Percentiles rank a stretch among this genome's conserved stretches.
Evolutionary conservation across 1,140 invertebrate species (phyloP).

Genomic region (Idris sp.): DNA sequence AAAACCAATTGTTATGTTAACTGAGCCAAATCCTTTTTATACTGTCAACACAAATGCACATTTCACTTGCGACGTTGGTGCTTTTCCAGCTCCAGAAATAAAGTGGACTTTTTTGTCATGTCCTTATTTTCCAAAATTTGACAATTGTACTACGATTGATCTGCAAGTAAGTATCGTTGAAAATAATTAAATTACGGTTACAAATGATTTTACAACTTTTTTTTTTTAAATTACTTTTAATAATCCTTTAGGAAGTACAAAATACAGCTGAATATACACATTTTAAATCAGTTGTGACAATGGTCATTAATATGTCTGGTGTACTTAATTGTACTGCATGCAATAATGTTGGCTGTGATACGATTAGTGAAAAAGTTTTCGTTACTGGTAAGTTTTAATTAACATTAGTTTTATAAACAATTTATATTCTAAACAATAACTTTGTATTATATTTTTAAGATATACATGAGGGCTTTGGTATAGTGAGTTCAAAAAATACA

Average conservation of each 20-base stretch:
- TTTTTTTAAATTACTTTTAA: neutral
- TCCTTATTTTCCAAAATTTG: slow-evolving; percentile 28
- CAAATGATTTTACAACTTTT: neutral
- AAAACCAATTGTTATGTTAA: slow-evolving; percentile 32
- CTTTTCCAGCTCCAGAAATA: slow-evolving; percentile 32
- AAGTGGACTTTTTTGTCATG: slow-evolving; percentile 33
- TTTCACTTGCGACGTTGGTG: slow-evolving; percentile 29
- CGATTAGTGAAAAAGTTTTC: slow-evolving; percentile 18
- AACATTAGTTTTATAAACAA: neutral
- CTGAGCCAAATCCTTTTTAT: slow-evolving; percentile 23
- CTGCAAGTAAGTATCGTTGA: slow-evolving; percentile 33
- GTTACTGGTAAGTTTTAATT: slow-evolving; percentile 33
- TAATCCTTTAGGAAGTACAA: slow-evolving; percentile 21
- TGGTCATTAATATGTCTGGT: slow-evolving; percentile 26
- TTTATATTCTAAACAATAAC: neutral
- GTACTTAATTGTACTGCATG: slow-evolving; percentile 30
- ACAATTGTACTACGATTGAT: slow-evolving; percentile 28
- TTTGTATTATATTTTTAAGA: slow-evolving; percentile 61
- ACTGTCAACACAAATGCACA: slow-evolving; percentile 8
- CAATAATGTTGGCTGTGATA: slow-evolving; percentile 26
- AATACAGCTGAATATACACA: slow-evolving; percentile 20
- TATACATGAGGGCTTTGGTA: slow-evolving; percentile 73
- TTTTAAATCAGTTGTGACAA: slow-evolving; percentile 22
- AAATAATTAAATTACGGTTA: too few relatives aligned
- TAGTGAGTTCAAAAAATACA: slow-evolving; percentile 66